Percentiles rank a stretch among this genome's conserved stretches.
These are phyloP conservation scores for Mus spicilegus DNA, from an alignment of 2,113 vertebrate species.

Conservation along the genomic window DNA sequence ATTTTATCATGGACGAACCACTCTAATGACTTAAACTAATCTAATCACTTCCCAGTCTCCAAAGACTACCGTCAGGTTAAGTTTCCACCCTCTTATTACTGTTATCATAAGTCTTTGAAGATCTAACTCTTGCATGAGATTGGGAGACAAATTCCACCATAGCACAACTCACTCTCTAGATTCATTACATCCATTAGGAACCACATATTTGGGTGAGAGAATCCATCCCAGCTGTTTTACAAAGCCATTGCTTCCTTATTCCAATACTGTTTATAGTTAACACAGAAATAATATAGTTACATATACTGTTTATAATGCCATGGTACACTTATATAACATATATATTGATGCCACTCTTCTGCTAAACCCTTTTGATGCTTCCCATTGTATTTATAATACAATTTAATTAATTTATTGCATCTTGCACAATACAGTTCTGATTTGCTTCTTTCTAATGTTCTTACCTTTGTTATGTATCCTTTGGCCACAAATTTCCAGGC, in stretches of 20 bases:
- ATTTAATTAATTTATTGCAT: background rate
- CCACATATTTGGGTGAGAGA: background rate
- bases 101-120: background rate
- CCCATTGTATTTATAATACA: background rate
- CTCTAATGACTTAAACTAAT: background rate
- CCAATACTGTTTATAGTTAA: background rate
- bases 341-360: background rate
- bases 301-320: background rate
- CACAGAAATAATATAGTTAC: background rate
- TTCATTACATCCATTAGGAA: background rate
- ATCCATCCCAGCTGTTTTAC: background rate
- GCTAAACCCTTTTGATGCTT: background rate
- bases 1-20: background rate
- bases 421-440: background rate
- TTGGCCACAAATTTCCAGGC: background rate
- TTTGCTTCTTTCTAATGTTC: background rate
- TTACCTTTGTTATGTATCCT: background rate
- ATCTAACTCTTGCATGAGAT: background rate
- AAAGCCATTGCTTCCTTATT: background rate
- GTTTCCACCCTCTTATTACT: background rate
- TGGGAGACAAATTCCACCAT: background rate
- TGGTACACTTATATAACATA: background rate
- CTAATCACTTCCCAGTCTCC: background rate
- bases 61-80: background rate
- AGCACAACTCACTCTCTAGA: background rate